Conservation (phyloP, 2,113 vertebrate species). For the Pogona vitticeps region DNA sequence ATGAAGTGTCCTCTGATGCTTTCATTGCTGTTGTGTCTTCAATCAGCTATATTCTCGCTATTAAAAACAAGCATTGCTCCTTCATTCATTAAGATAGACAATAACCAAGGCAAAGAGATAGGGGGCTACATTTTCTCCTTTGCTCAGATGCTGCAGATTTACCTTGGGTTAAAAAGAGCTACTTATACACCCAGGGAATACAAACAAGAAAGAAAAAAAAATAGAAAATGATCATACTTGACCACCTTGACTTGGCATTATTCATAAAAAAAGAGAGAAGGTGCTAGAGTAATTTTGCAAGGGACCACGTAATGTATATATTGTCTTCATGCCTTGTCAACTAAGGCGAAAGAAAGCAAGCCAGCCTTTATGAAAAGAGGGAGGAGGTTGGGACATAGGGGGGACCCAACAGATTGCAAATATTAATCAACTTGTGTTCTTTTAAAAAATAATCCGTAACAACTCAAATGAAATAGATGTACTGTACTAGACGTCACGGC, state of each 20-base stretch:
- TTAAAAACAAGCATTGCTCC: conserved; percentile 56
- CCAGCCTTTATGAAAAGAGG: conserved; percentile 2
- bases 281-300: conserved; percentile 39
- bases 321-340: conserved; percentile 25
- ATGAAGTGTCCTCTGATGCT: conserved; percentile 24
- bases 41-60: conserved; percentile 43
- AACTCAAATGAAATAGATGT: conserved; percentile 50
- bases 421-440: conserved; percentile 48
- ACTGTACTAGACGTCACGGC: conserved; percentile 57
- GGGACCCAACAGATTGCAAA: conserved; percentile 43
- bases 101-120: conserved; percentile 44
- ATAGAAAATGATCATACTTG: conserved; percentile 8
- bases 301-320: conserved; percentile 26
- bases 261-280: background rate
- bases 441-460: background rate
- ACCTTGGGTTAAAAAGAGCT: conserved; percentile 46
- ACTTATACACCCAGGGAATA: conserved; percentile 43
- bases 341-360: background rate
- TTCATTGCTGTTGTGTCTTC: conserved; percentile 25
- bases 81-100: conserved; percentile 31
- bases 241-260: background rate
- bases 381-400: background rate
- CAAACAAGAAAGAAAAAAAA: conserved; percentile 7
- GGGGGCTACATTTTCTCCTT: conserved; percentile 24
- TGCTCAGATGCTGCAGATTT: conserved; percentile 52